phyloP scores from a whole-genome alignment of 2,888 invertebrate species.

The Patella pellucida region DNA sequence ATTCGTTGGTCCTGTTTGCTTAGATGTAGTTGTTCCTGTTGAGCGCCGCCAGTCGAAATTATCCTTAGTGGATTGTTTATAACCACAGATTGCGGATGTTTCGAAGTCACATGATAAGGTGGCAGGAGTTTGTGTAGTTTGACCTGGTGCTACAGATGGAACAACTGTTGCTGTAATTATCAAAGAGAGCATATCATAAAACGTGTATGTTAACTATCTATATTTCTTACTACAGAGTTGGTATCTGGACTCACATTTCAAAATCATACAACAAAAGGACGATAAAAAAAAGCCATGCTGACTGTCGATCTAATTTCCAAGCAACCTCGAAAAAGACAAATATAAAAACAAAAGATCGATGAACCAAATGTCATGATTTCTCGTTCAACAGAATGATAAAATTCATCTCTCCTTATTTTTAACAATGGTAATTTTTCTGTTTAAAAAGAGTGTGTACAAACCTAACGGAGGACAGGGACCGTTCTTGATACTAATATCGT shows the following conservation, averaged over 20 bases:
- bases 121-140: slow-evolving; percentile 2
- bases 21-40: slow-evolving; percentile 37
- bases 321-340: neutral
- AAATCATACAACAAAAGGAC: too few relatives aligned
- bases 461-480: slow-evolving; percentile 44
- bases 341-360: neutral
- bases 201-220: too few relatives aligned
- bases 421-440: too few relatives aligned
- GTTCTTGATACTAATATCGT: slow-evolving; percentile 46
- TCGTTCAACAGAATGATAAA: too few relatives aligned
- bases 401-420: too few relatives aligned
- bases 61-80: slow-evolving; percentile 51
- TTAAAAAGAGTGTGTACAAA: too few relatives aligned
- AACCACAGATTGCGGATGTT: slow-evolving; percentile 52
- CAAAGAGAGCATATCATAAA: too few relatives aligned
- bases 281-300: too few relatives aligned
- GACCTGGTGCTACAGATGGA: slow-evolving; percentile 21
- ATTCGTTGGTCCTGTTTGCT: slow-evolving; percentile 47
- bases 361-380: too few relatives aligned
- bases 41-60: slow-evolving; percentile 54
- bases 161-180: slow-evolving; percentile 19
- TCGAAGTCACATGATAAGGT: slow-evolving; percentile 58
- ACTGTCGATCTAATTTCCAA: too few relatives aligned
- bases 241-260: too few relatives aligned
- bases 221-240: too few relatives aligned